A percentile compares a stretch with the other conserved stretches of the same genome.
Conservation (phyloP, 2,888 invertebrate genomes). For the Apodemia duryi region DNA sequence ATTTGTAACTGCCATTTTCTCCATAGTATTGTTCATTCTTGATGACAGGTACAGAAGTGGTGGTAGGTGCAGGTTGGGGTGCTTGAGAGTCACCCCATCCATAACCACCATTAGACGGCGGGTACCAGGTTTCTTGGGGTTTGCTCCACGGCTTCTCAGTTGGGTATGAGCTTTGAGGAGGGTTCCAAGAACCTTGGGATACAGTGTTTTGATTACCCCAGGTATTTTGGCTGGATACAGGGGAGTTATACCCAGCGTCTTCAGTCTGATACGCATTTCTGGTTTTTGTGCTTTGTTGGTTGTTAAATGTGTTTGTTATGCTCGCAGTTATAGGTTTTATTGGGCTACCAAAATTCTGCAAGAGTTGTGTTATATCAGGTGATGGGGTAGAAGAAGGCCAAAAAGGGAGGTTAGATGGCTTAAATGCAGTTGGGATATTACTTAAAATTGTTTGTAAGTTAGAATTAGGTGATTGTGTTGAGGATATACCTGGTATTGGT, state of each 20-base stretch:
- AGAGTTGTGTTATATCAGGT: neutral
- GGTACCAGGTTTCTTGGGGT: constrained; percentile 30
- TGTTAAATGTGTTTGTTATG: neutral
- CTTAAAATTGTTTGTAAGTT: neutral
- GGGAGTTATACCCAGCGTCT: constrained; percentile 32
- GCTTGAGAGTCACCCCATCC: constrained; percentile 10
- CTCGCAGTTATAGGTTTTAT: neutral
- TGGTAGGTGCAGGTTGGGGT: constrained; percentile 20
- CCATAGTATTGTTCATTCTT: constrained; percentile 66
- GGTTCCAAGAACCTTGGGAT: constrained; percentile 30
- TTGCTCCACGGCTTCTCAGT: constrained; percentile 30
- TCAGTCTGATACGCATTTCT: constrained; percentile 35
- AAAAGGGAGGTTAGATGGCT: too few species aligned
- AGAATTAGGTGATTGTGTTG: neutral
- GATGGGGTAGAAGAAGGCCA: neutral
- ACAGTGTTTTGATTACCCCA: constrained; percentile 22
- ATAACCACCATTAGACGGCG: constrained; percentile 5
- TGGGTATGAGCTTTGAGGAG: constrained; percentile 27
- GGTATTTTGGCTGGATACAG: constrained; percentile 29
- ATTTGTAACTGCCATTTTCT: constrained; percentile 73
- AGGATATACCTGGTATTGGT: too few species aligned
- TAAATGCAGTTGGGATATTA: too few species aligned
- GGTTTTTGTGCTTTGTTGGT: constrained; percentile 7
- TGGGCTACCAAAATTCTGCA: neutral
- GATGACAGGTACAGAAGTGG: constrained; percentile 49